Evolutionary conservation across 2,113 vertebrate species (phyloP), one percentile per base, ranked within the genome.

Genomic region (Butorides virescens): DNA sequence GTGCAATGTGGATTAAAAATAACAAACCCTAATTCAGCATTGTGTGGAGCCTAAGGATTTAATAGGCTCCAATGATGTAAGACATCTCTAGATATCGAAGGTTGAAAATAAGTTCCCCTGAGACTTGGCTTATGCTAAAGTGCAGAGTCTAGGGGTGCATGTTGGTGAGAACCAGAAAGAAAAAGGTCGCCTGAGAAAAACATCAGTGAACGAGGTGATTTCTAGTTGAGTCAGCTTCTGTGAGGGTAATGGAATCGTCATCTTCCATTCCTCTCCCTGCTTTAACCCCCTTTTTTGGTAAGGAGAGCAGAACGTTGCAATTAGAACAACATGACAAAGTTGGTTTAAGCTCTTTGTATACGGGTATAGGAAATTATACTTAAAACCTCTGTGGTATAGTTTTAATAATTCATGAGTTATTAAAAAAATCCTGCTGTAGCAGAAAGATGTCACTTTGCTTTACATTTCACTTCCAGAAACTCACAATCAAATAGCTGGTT

Each of bases 361-460:
- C 0, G 2, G 5, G 8, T 36, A 2, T 7, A 22, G 10, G 26
- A 26, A 52, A 22, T 46, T 13, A 2, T 8, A 14, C 10, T 26
- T 27, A 22, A 30, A 62, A 4, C 37, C 6, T 10, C 21, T 26
- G 6, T 1, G 6, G 2, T 18, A 1, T 8, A 8, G 8, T 36
- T 70, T 65, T 50, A 26, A 11, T 12, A 58, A 52, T 8, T 4
- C 6, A 12, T 5, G 27, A 26, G 34, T 27, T 53, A 12, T 5
- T 70, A 13, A 23, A 53, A 13, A 29, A 5, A 14, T 4, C 3
- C 16, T 13, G 0, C 6, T 17, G 21, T 2, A 30, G 59, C 56
- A 5, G 30, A 3, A 13, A 14, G 53, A 0, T 9, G 14, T 6
- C 12, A 0, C n/a, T 61, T 23, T 8, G 47, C 56, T 30, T 32